Base-by-base conservation (phyloP, 2,888 invertebrate species). In the Cryptus armator region DNA sequence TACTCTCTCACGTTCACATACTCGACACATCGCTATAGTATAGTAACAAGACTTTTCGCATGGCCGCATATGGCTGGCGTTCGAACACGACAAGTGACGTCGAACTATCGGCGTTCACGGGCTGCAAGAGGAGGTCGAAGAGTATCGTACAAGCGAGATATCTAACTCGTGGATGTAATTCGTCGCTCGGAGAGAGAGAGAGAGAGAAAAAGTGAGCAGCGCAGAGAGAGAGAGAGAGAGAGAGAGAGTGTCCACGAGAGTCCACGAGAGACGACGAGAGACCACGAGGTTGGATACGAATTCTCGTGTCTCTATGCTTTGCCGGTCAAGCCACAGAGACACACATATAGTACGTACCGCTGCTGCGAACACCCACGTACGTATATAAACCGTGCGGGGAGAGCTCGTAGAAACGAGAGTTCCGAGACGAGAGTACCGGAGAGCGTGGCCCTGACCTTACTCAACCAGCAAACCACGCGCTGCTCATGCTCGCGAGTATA, bases 361-460 rank as follows among this genome's bases (percentile, higher is more conserved):
- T 12, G 75, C 51, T 66, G 66, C 76, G 64, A 66, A 78, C 81
- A 78, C 81, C 84, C 84, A 81, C 84, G 78, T 79, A 83, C 80
- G 74, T 64, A 77, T 48, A 59, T 24, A 70, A 67, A 48, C 24
- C 81, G 59, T 32, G 56, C 44, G 56, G 43, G 43, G 77, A 77
- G 79, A 68, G 67, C 68, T 37, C 24, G 81, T 66, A 83, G 84
- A 84, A 70, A 81, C 80, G 80, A 83, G 76, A 85, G 86, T 70
- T 85, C 87, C 87, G 86, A 74, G 79, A 74, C 51, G 66, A 77
- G 46, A 67, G 77, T 56, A 88, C 74, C 72, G 72, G 83, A 86
- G 84, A 85, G 87, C 87, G 86, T 90, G 90, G 87, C 92, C 92
- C 89, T 92, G 92, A 92, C 92, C 92, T 92, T 92, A 88, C 90